Evolutionary conservation across 2,888 invertebrate species (phyloP), one percentile per base, ranked within the genome.

Genomic region (Tinea semifulvella): DNA sequence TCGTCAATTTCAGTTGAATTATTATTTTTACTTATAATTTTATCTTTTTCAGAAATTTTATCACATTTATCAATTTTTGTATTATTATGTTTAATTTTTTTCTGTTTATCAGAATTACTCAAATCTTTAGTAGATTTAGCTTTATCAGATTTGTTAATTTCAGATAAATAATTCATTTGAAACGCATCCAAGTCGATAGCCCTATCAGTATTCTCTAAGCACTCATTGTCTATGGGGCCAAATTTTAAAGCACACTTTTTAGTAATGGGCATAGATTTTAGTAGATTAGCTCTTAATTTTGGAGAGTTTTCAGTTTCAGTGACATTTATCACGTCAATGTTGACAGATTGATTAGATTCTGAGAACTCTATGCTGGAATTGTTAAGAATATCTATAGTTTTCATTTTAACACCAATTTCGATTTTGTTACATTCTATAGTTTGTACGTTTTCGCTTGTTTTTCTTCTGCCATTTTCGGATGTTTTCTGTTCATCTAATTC

Each of bases 321-420:
- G 0, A 63, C 50, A 56, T 65, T 57, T 0, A 64, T 50, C 0
- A 72, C 50, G 19, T 68, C 60, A 1, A 72, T 65, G 6, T 63
- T 69, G 0, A 72, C 51, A 0, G 55, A 45, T 49, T 73, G 56
- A 2, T 71, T 54, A 2, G 63, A 56, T 36, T 60, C 61, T 0
- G 67, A 73, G 48, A 74, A 72, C 55, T 75, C 74, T 51, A 74
- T 49, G 5, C 65, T 65, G 0, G 68, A 64, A 46, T 69, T 60
- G 19, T 62, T 63, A 43, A 61, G 49, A 0, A 66, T 62, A 2
- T 66, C 61, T 0, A 69, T 54, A 0, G 60, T 68, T 55, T 61
- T 72, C 0, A 56, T 51, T 49, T 63, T 66, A 38, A 58, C 68
- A 0, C 66, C 64, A 0, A 62, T 61, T 1, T 62, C 58, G 1